Evolutionary conservation across 2,888 invertebrate species (phyloP), one percentile per base, ranked within the genome.

Genomic region (Parelbella ahira): DNA sequence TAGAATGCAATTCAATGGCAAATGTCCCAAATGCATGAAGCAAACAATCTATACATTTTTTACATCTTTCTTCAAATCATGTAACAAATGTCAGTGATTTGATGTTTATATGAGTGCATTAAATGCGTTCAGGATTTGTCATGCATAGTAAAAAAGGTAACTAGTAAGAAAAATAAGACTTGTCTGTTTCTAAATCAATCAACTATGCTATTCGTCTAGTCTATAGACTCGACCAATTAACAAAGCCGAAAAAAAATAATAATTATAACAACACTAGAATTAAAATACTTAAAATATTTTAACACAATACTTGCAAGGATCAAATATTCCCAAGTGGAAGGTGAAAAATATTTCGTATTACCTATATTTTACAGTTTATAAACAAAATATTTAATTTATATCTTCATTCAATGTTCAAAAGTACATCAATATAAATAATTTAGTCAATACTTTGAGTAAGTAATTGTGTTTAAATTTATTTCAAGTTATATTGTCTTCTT

Each of bases 91-190:
- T 32, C 11, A 9, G 34, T 42, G 42, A 21, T 30, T 25, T 11
- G 3, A 29, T 28, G 37, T 37, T 33, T 15, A n/a, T 13, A 28
- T 42, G 42, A 25, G 42, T 42, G 42, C 34, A 21, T 21, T 37
- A 12, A 27, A 41, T 33, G 41, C 41, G 33, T 34, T 42, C 27
- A 34, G 28, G 42, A 34, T 41, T 34, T 42, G 42, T n/a, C 42
- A 42, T 42, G 42, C 42, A 25, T 9, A 24, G n/a, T 21, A 20
- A n/a, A 41, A 2, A 41, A 21, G 20, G 12, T 10, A 20, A 33
- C 10, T 3, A 25, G 8, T 20, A 13, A 13, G 5, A 32, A 7
- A 6, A 37, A 32, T 33, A 21, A n/a, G n/a, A n/a, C n/a, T 1
- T 10, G n/a, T 20, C 23, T 15, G n/a, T 24, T 9, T 41, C 32